Conservation (phyloP, 2,888 invertebrate genomes). For the Nemurella pictetii region DNA sequence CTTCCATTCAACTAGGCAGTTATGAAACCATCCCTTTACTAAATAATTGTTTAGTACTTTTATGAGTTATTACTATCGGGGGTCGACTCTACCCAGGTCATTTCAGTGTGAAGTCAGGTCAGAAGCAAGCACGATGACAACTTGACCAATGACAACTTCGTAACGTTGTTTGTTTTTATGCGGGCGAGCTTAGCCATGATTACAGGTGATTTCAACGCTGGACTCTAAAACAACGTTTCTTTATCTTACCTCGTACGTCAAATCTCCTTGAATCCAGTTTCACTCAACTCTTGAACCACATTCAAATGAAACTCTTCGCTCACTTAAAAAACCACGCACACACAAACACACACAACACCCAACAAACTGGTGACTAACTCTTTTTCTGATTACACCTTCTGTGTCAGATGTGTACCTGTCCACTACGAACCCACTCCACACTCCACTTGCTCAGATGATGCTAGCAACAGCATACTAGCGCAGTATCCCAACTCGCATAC, state of each 20-base stretch:
- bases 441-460: not conserved
- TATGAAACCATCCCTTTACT: no score
- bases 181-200: not conserved
- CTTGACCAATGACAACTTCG: no score
- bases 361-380: not conserved
- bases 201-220: slow-evolving; percentile 24
- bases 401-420: not conserved
- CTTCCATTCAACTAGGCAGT: no score
- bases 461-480: not conserved
- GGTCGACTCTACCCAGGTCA: not conserved
- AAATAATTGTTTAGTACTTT: no score
- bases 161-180: not conserved
- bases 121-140: not conserved
- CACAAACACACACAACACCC: not conserved
- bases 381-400: not conserved
- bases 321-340: not conserved
- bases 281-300: slow-evolving; percentile 6
- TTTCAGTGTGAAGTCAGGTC: not conserved
- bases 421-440: not conserved
- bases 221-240: not conserved
- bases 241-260: slow-evolving; percentile 22
- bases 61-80: no score
- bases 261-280: slow-evolving; percentile 36
- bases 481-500: no score
- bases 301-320: not conserved